Base-by-base conservation (phyloP, 2,888 invertebrate species). In the Atethmia centrago region DNA sequence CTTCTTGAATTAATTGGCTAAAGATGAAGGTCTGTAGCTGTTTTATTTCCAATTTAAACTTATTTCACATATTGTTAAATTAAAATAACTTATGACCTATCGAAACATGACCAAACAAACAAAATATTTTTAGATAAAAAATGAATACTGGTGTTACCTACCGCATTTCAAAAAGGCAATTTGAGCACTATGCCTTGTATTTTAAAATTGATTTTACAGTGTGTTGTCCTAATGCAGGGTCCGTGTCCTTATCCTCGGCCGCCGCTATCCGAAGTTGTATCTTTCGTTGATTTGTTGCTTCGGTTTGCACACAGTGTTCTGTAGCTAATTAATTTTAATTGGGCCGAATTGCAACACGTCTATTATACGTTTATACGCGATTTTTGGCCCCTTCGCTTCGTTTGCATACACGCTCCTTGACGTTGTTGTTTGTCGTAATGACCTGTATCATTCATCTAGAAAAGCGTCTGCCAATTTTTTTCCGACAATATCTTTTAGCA, bases 271-370 rank as follows among this genome's bases (percentile, higher is more conserved):
- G 90, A 88, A 88, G 91, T 92, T 92, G 93, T 93, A 93, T 94
- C 94, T 93, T 92, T 91, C 91, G 92, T 94, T 94, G 94, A 94
- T 94, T 95, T 95, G 94, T 94, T 93, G 91, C 94, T 92, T 93
- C 90, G 91, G 92, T 90, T 91, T 91, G 92, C 92, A 89, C 90
- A 92, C 92, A 93, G 92, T 94, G 92, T 95, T 94, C 94, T 90
- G 94, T 90, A 92, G 92, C 94, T 95, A 95, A 95, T 95, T 95
- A 95, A 95, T 95, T 95, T 95, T 95, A 95, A 95, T 95, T 95
- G 95, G 95, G 89, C 90, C 86, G 90, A 87, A 90, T 90, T 90
- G 89, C 90, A 87, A 87, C 85, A 84, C 92, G 90, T 93, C 91
- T 93, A 93, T 92, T 92, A 92, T 92, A 91, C 69, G 61, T 75